These are phyloP conservation scores for Meloe dianella DNA, from an alignment of 2,888 invertebrate species.

Conservation along the genomic window DNA sequence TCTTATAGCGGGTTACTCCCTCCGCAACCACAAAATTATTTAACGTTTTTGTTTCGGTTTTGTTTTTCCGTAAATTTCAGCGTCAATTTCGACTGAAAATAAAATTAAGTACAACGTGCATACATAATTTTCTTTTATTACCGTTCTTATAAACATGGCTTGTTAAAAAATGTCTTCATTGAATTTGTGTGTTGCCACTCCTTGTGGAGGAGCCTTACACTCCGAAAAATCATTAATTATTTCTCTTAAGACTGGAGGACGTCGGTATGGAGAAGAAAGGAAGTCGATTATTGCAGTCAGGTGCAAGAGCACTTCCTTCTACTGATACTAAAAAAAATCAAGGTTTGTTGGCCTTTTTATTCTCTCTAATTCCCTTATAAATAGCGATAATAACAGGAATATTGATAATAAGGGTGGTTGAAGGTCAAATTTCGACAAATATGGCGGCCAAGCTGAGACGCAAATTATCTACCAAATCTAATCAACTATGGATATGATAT, in stretches of 20 bases:
- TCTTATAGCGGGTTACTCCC: neutral
- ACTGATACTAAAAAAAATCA: constrained; percentile 78
- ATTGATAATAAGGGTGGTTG: neutral
- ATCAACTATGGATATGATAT: neutral
- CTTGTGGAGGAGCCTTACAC: constrained; percentile 73
- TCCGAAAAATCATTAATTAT: constrained; percentile 55
- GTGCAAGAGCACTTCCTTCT: constrained; percentile 69
- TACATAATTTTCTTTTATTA: constrained; percentile 63
- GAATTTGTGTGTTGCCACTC: constrained; percentile 73
- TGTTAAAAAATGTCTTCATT: constrained; percentile 78
- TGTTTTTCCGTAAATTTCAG: constrained; percentile 41
- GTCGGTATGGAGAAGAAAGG: constrained; percentile 80
- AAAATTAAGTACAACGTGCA: constrained; percentile 41
- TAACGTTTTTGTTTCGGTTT: constrained; percentile 43
- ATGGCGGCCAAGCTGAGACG: constrained; percentile 22
- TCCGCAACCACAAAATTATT: constrained; percentile 11
- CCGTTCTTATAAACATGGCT: constrained; percentile 75
- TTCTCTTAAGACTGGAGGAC: constrained; percentile 49
- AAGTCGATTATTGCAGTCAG: constrained; percentile 71
- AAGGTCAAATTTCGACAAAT: constrained; percentile 25
- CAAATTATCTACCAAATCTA: constrained; percentile 4
- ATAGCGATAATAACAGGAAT: too few relatives aligned
- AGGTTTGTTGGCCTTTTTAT: too few relatives aligned
- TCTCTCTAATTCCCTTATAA: too few relatives aligned
- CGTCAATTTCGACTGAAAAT: constrained; percentile 57